phyloP scores from a whole-genome alignment of 2,113 vertebrate genomes.

The Pelmatolapia mariae region DNA sequence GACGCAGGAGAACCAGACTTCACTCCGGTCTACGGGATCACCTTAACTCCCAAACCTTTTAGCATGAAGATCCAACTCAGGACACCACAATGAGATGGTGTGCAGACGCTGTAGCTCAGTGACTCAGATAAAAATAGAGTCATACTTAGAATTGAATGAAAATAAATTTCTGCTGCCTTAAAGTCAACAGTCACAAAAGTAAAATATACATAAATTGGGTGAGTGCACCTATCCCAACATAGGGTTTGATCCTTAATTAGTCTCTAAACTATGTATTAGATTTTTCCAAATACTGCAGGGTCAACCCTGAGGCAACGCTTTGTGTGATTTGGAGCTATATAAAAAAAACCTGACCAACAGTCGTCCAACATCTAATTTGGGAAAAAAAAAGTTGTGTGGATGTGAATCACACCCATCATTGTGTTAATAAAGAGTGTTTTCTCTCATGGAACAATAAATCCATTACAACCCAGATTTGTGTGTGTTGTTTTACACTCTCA shows the following conservation, averaged over 20 bases:
- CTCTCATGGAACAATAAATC: not conserved
- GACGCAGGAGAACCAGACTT: not conserved
- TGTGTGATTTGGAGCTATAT: not conserved
- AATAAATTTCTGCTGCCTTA: not conserved
- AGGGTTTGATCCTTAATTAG: not conserved
- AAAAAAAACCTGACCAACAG: not conserved
- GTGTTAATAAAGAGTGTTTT: not conserved
- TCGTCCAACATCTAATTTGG: not conserved
- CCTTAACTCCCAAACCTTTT: not conserved
- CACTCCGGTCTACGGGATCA: not conserved
- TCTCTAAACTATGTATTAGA: not conserved
- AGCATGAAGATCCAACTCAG: not conserved
- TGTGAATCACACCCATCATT: not conserved
- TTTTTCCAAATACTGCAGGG: not conserved
- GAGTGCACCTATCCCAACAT: not conserved
- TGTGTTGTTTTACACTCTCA: not conserved
- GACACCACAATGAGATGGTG: not conserved
- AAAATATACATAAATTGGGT: not conserved
- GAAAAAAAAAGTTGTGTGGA: not conserved
- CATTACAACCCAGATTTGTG: not conserved
- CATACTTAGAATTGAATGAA: not conserved
- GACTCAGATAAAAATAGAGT: not conserved
- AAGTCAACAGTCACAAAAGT: not conserved
- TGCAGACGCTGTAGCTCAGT: not conserved
- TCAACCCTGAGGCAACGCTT: not conserved